Conservation (phyloP, 2,888 invertebrate genomes). For the Acleris laterana region DNA sequence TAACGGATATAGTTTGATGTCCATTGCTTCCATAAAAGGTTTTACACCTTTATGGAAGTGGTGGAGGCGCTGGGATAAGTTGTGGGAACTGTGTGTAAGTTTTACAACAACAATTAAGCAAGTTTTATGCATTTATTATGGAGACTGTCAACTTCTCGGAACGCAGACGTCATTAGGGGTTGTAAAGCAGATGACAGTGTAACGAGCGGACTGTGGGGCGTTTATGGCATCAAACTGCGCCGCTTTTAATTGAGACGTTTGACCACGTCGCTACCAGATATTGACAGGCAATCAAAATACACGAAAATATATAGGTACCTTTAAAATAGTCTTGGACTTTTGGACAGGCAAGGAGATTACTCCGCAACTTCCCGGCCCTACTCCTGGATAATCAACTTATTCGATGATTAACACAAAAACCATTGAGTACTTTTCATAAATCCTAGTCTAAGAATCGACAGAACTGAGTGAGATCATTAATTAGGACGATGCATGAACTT, state of each 20-base stretch:
- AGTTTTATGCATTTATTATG: conserved; percentile 76
- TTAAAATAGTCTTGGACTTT: too few species aligned
- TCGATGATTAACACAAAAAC: too few species aligned
- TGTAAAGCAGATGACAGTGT: conserved; percentile 77
- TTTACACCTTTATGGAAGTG: not conserved
- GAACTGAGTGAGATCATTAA: too few species aligned
- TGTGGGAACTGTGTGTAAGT: conserved; percentile 55
- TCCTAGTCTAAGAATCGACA: too few species aligned
- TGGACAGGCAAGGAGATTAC: too few species aligned
- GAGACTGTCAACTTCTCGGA: conserved; percentile 78
- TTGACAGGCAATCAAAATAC: not conserved
- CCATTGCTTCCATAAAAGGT: not conserved
- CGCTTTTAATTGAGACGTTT: conserved; percentile 35
- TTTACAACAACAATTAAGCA: conserved; percentile 73
- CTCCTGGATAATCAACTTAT: too few species aligned
- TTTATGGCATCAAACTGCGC: conserved; percentile 57
- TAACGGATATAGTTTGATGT: not conserved
- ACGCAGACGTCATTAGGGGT: conserved; percentile 72
- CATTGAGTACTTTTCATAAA: too few species aligned
- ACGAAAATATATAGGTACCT: too few species aligned
- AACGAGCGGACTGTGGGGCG: conserved; percentile 70
- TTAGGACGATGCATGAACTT: too few species aligned
- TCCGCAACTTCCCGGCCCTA: too few species aligned
- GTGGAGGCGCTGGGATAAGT: conserved; percentile 13
- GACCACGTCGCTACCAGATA: conserved; percentile 32